Evolutionary conservation across 2,797 vertebrate genomes (phyloP), one percentile per base, ranked within the genome.

Genomic region (Anas capensis): DNA sequence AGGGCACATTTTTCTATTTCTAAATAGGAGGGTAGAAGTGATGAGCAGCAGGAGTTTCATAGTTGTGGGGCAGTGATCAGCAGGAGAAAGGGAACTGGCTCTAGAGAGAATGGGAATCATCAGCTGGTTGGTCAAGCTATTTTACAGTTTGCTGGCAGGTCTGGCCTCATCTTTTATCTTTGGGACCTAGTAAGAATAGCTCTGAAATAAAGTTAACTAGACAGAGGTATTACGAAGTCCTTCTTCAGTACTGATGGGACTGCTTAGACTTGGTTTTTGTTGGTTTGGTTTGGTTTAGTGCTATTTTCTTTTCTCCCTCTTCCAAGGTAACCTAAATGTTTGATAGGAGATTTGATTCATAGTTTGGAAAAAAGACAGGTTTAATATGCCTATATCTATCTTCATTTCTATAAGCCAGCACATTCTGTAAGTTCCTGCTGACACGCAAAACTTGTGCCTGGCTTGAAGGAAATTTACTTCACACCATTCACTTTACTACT

Each of bases 401-500:
- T 97, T 97, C 88, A 91, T 96, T 97, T 96, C 93, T 94, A 58
- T 87, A 89, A 94, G 82, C 82, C 80, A 96, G 83, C 19, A 70
- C 93, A 71, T 95, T 96, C 95, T 96, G 69, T 90, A 96, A 97
- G 82, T 96, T 97, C 92, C 86, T 97, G 93, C 93, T 97, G 95
- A 93, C 40, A 18, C 83, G 93, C 46, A 90, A 96, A 96, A 96
- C 83, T 91, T 90, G 90, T 95, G 16, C 57, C 72, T 65, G 61
- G 54, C 65, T 94, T 84, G 94, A 91, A 96, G 83, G 77, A 97
- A 96, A 97, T 97, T 94, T 79, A 90, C 94, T 96, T 94, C 83
- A 93, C 93, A 92, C 88, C 65, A 78, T 96, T 96, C 92, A 44
- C 92, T 86, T 95, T 92, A 85, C 54, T 94, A 84, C 79, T 95